Percentiles rank a stretch among this genome's conserved stretches.
phyloP scores from a whole-genome alignment of 2,113 vertebrate species.

The Sminthopsis crassicaudata region DNA sequence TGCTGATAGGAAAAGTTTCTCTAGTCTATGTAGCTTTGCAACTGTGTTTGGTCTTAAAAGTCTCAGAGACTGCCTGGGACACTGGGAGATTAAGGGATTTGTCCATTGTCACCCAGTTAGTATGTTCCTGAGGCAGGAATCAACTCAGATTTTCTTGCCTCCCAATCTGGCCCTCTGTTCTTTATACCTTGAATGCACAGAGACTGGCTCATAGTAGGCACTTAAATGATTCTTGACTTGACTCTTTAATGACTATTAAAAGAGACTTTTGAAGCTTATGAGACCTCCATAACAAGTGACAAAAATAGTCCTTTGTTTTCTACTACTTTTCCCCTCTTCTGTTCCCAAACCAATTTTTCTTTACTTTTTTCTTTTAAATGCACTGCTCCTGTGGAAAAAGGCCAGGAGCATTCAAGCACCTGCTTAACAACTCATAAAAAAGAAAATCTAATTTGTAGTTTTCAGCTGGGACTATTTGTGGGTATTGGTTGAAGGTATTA shows the following conservation, averaged over 20 bases:
- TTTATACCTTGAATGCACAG: background rate
- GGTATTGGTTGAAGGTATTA: conserved; percentile 57
- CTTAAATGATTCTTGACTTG: background rate
- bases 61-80: background rate
- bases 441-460: conserved; percentile 41
- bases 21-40: background rate
- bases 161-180: background rate
- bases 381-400: conserved; percentile 63
- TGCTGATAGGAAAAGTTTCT: background rate
- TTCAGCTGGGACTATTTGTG: conserved; percentile 61
- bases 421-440: conserved; percentile 58
- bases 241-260: background rate
- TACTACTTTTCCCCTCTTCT: background rate
- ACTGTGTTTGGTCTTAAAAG: background rate
- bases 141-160: background rate
- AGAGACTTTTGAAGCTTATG: background rate
- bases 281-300: background rate
- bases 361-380: background rate
- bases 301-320: background rate
- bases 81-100: background rate
- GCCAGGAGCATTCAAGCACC: conserved; percentile 36
- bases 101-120: background rate
- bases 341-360: conserved; percentile 12
- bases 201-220: background rate
- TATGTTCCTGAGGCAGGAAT: background rate